Percentiles rank a stretch among this genome's conserved stretches.
phyloP scores from a whole-genome alignment of 2,888 invertebrate species.

The Chouioia cunea region DNA sequence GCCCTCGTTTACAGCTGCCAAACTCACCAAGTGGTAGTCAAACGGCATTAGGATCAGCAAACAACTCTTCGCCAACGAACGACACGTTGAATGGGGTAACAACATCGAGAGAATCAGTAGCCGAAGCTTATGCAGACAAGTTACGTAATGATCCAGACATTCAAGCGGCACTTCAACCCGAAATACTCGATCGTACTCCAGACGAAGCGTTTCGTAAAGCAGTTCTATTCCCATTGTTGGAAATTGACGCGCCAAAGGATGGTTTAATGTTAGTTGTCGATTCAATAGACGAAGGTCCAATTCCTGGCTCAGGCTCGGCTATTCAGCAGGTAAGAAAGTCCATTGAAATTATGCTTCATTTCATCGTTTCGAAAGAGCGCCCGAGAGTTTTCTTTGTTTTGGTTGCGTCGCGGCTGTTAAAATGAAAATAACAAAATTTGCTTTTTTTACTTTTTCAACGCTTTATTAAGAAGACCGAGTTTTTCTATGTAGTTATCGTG shows the following conservation, averaged over 20 bases:
- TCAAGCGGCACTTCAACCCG: constrained; percentile 83
- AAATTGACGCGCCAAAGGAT: constrained; percentile 88
- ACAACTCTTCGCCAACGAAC: constrained; percentile 61
- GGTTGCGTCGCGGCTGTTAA: too few species aligned
- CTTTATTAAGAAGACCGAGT: too few species aligned
- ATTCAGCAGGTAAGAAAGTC: constrained; percentile 25
- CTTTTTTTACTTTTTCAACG: too few species aligned
- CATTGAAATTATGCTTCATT: too few species aligned
- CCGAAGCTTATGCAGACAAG: constrained; percentile 85
- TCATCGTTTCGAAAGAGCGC: too few species aligned
- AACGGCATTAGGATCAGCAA: constrained; percentile 66
- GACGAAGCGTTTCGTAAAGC: constrained; percentile 93
- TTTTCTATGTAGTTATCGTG: too few species aligned
- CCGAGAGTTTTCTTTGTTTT: too few species aligned
- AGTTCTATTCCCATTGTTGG: constrained; percentile 86
- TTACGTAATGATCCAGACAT: constrained; percentile 84
- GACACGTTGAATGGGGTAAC: constrained; percentile 61
- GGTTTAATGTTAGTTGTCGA: constrained; percentile 89
- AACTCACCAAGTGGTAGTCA: constrained; percentile 58
- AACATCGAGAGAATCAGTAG: constrained; percentile 76
- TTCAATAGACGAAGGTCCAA: constrained; percentile 86
- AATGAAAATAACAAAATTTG: too few species aligned
- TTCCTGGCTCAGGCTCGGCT: constrained; percentile 50
- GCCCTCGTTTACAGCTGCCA: constrained; percentile 55
- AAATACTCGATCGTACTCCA: constrained; percentile 87